These are phyloP conservation scores for Leptocoma aspasia DNA, from an alignment of 2,113 vertebrate species.

Conservation along the genomic window DNA sequence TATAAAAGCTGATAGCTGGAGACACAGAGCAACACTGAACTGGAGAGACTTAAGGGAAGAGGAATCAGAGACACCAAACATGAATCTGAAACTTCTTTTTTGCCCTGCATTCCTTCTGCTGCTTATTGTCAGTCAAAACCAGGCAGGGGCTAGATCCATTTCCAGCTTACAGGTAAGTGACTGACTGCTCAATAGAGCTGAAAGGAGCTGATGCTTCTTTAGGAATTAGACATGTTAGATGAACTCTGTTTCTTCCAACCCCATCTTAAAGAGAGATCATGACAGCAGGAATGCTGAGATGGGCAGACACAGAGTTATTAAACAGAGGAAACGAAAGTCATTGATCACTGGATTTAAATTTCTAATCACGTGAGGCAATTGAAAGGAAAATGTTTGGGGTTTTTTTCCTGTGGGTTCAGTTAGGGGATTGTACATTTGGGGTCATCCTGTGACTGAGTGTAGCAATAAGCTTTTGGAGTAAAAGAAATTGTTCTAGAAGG, in stretches of 20 bases:
- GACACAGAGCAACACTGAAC: neutral
- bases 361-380: neutral
- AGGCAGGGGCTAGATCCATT: constrained; percentile 33
- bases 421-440: neutral
- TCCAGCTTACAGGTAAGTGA: constrained; percentile 63
- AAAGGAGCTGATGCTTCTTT: neutral
- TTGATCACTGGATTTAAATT: neutral
- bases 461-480: neutral
- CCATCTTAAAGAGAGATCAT: neutral
- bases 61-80: constrained; percentile 2
- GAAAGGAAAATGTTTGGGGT: neutral
- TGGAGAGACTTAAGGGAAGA: neutral
- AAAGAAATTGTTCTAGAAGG: neutral
- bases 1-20: constrained; percentile 57
- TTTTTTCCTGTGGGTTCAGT: neutral
- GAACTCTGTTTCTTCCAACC: neutral
- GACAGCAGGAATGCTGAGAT: neutral
- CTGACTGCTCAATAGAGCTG: neutral
- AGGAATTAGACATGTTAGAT: neutral
- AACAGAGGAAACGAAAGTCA: neutral
- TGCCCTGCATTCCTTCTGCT: constrained; percentile 49
- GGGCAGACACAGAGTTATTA: neutral
- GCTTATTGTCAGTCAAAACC: constrained; percentile 31
- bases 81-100: constrained; percentile 16
- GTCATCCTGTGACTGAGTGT: neutral